Conservation (phyloP, 64 coral and sea anemone genomes). For the Astreopora myriophthalma region DNA sequence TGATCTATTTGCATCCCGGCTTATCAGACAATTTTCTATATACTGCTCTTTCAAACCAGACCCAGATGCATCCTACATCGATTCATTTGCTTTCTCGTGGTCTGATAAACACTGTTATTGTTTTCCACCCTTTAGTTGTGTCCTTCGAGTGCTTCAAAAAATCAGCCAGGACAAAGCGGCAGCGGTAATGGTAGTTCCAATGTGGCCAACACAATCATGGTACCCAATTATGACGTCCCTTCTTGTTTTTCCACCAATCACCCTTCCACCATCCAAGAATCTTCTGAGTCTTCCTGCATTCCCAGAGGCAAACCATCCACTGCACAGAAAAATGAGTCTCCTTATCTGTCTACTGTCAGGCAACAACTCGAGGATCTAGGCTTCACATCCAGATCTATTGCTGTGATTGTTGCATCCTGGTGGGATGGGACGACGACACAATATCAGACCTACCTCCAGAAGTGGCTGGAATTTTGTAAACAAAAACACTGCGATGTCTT, state of each 20-base stretch:
- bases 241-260: slow-evolving; percentile 6
- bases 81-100: slow-evolving; percentile 54
- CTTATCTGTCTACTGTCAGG: slow-evolving; percentile 39
- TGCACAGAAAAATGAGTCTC: slow-evolving; percentile 11
- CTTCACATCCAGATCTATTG: neutral
- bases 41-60: slow-evolving; percentile 47
- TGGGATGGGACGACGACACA: slow-evolving; percentile 4
- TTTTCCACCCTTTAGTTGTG: slow-evolving; percentile 64
- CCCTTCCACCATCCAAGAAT: neutral
- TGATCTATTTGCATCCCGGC: slow-evolving; percentile 54
- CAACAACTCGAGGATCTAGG: slow-evolving; percentile 16
- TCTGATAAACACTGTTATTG: slow-evolving; percentile 12
- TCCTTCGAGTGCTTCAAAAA: slow-evolving; percentile 35
- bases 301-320: slow-evolving; percentile 3
- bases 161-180: slow-evolving; percentile 23
- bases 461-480: slow-evolving; percentile 19
- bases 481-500: slow-evolving; percentile 2
- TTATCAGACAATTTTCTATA: slow-evolving; percentile 25
- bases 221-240: slow-evolving; percentile 4
- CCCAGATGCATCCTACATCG: slow-evolving; percentile 30
- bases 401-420: slow-evolving; percentile 37
- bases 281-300: neutral
- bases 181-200: slow-evolving; percentile 40
- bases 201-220: slow-evolving; percentile 56
- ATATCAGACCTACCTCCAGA: slow-evolving; percentile 41